Percentiles rank a stretch among this genome's conserved stretches.
Evolutionary conservation across 1,140 invertebrate genomes (phyloP).

Genomic region (Aphelinus atriplicis): DNA sequence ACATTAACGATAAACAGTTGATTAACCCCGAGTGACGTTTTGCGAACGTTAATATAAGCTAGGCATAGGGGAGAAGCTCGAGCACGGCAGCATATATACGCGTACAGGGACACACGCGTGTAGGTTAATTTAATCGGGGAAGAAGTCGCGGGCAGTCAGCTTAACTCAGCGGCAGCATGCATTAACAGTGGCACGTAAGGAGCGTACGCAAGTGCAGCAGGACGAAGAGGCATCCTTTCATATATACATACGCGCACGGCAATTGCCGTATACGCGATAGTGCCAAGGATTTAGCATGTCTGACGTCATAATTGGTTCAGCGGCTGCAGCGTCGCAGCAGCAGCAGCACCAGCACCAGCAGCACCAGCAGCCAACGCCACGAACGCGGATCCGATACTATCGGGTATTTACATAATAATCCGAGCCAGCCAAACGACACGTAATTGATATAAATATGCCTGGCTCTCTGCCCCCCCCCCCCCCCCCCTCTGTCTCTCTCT

Average conservation of each 20-base stretch:
- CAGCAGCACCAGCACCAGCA: too few species aligned
- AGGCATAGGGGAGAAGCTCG: too few species aligned
- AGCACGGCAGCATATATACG: too few species aligned
- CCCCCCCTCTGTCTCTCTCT: neutral
- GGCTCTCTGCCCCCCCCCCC: neutral
- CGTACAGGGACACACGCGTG: too few species aligned
- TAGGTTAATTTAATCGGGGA: too few species aligned
- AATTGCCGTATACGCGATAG: slow-evolving; percentile 11
- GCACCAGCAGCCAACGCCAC: neutral
- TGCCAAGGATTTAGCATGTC: slow-evolving; percentile 12
- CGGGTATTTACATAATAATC: slow-evolving; percentile 37
- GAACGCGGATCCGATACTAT: neutral
- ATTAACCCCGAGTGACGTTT: too few species aligned
- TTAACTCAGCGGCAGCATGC: too few species aligned
- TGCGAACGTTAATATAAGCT: too few species aligned
- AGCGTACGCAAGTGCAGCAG: neutral
- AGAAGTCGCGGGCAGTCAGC: too few species aligned
- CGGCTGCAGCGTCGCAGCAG: neutral
- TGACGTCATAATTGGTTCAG: slow-evolving; percentile 34
- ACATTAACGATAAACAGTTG: too few species aligned
- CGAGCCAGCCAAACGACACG: slow-evolving; percentile 40
- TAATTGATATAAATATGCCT: slow-evolving; percentile 50
- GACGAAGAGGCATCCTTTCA: neutral
- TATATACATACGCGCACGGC: neutral
- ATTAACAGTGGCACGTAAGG: neutral